Conservation (phyloP, 2,797 vertebrate genomes). For the Notamacropus eugenii region DNA sequence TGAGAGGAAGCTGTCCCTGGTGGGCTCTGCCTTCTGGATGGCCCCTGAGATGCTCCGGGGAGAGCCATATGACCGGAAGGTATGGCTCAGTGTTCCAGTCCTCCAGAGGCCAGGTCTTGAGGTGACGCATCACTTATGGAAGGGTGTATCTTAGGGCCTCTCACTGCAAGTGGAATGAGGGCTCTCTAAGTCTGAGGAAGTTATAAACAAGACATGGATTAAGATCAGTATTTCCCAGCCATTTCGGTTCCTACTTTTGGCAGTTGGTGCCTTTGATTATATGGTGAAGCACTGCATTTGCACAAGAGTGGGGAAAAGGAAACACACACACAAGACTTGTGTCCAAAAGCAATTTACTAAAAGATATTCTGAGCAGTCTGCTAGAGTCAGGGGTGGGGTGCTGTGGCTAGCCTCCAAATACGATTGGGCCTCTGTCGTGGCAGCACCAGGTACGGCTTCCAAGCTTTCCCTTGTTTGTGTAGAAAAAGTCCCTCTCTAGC, state of each 20-base stretch:
- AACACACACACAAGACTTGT: background rate
- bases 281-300: background rate
- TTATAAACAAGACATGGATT: background rate
- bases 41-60: constrained; percentile 93
- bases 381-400: background rate
- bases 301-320: background rate
- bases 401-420: background rate
- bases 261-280: background rate
- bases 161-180: background rate
- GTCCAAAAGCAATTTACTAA: background rate
- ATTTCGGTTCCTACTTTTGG: background rate
- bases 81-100: constrained; percentile 55
- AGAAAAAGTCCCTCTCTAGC: background rate
- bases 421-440: background rate
- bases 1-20: constrained; percentile 90
- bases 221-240: background rate
- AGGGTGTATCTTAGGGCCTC: background rate
- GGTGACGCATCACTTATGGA: background rate
- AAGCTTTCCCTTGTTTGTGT: background rate
- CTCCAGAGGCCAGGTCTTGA: background rate
- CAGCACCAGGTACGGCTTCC: background rate
- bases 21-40: constrained; percentile 95
- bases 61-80: constrained; percentile 93
- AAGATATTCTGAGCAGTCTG: background rate
- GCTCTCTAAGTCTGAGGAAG: background rate